Base-by-base conservation (phyloP, 2,797 vertebrate species). In the Smutsia temminckii region DNA sequence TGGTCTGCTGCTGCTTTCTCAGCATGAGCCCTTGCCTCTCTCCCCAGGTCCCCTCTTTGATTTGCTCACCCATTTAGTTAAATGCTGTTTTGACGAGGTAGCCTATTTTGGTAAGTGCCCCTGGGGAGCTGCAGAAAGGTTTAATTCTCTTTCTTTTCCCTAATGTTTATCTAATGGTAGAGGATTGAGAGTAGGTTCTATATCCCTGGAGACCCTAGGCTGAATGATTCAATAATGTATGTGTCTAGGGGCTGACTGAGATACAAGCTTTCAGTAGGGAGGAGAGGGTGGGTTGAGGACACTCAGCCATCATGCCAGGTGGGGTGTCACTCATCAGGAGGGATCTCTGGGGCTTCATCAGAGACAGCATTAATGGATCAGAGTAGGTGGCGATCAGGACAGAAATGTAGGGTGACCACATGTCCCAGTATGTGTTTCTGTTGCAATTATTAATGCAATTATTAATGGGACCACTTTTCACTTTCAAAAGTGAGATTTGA, bases 81-180 rank as follows among this genome's bases (percentile, higher is more conserved):
- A 95, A 96, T 93, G 94, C 55, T 96, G 85, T 97, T 97, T 97
- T 97, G 97, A 97, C 10, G 83, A 97, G 97, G 94, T 96, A 96
- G 85, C 93, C 93, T 97, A 96, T 97, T 97, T 97, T 95, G 85
- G 91, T 96, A 97, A 93, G 93, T 97, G 95, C 83, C 94, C 77
- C 97, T 59, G 40, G 97, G 95, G 97, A 97, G 86, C 93, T 89
- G 37, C 93, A 96, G 75, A 91, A 95, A 97, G 94, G 95, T 89
- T 96, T 97, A 97, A 96, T 97, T 97, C 89, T 71, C 83, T 91
- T 96, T 95, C 91, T 96, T 97, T 91, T 72, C 93, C 91, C 83
- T 97, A 96, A 97, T 95, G 96, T 95, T 97, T 97, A 97, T 95
- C 94, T 97, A 97, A 97, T 74, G 94, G 91, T 97, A 97, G 96